Evolutionary conservation across 2,888 invertebrate species (phyloP).

Genomic region (Tanaodytes sp.): DNA sequence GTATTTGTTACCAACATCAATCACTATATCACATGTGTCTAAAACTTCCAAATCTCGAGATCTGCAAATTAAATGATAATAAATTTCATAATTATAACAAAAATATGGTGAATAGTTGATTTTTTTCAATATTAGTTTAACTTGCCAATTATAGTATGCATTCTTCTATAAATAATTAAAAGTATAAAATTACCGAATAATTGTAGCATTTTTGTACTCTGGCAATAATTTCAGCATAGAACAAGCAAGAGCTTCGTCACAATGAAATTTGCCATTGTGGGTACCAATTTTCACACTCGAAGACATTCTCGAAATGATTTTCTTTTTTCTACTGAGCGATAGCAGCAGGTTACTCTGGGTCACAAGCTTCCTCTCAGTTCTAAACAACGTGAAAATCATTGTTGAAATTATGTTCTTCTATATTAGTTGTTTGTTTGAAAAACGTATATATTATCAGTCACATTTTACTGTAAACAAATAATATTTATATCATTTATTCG

Average conservation of each 20-base stretch:
- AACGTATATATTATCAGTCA: background rate
- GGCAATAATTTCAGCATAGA: constrained; percentile 89
- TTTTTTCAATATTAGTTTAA: too few relatives aligned
- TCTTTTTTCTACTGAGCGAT: too few relatives aligned
- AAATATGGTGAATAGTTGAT: too few relatives aligned
- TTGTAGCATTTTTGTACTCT: constrained; percentile 84
- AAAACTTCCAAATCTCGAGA: constrained; percentile 77
- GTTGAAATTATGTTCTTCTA: background rate
- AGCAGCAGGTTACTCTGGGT: too few relatives aligned
- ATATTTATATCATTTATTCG: too few relatives aligned
- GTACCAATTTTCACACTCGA: constrained; percentile 78
- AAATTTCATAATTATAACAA: background rate
- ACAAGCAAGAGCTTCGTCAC: constrained; percentile 96
- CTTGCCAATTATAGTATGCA: too few relatives aligned
- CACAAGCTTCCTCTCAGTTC: too few relatives aligned
- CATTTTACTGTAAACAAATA: too few relatives aligned
- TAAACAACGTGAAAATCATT: background rate
- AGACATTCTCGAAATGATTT: too few relatives aligned
- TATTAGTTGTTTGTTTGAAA: background rate
- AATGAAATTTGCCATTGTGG: constrained; percentile 90
- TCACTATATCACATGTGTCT: constrained; percentile 90
- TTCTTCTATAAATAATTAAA: too few relatives aligned
- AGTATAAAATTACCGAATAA: constrained; percentile 77
- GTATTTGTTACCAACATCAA: constrained; percentile 94
- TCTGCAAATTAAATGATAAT: constrained; percentile 65